Conservation (phyloP, 2,797 vertebrate genomes). For the Cryptoblepharus egeriae region DNA sequence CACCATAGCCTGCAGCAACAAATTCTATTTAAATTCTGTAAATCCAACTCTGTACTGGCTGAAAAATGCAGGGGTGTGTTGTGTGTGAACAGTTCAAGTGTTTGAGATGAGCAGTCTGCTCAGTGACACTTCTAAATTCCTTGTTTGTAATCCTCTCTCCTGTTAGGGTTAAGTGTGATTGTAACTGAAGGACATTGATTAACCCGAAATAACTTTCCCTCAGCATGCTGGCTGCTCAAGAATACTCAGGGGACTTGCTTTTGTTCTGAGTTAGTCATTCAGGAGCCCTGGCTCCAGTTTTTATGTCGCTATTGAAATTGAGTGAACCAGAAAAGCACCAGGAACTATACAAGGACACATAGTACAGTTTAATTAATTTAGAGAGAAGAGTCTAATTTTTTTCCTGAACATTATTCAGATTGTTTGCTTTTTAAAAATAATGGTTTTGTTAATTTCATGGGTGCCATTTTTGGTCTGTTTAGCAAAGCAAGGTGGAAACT, state of each 20-base stretch:
- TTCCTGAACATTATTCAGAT: slow-evolving; percentile 71
- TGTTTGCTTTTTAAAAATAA: slow-evolving; percentile 43
- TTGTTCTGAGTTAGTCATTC: slow-evolving; percentile 77
- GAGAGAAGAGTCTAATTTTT: slow-evolving; percentile 60
- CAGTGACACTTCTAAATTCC: slow-evolving; percentile 69
- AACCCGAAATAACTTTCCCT: slow-evolving; percentile 76
- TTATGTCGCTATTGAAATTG: slow-evolving; percentile 73
- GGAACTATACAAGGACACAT: slow-evolving; percentile 75
- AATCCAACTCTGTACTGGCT: too few relatives aligned
- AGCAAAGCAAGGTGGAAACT: slow-evolving; percentile 65
- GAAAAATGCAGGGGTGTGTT: too few relatives aligned
- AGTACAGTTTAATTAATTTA: slow-evolving; percentile 79
- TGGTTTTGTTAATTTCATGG: slow-evolving; percentile 76
- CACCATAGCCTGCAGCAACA: too few relatives aligned
- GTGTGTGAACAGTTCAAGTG: not conserved
- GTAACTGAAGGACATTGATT: slow-evolving; percentile 73
- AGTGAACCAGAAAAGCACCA: slow-evolving; percentile 79
- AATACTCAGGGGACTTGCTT: slow-evolving; percentile 75
- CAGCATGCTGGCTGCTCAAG: slow-evolving; percentile 72
- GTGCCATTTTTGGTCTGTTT: slow-evolving; percentile 74
- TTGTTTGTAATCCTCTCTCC: slow-evolving; percentile 70
- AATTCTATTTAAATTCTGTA: not conserved
- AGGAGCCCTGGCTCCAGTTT: slow-evolving; percentile 73
- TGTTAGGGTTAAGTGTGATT: slow-evolving; percentile 71
- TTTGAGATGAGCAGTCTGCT: slow-evolving; percentile 50